These are phyloP conservation scores for Carcina quercana DNA, from an alignment of 2,888 invertebrate genomes.

Conservation along the genomic window DNA sequence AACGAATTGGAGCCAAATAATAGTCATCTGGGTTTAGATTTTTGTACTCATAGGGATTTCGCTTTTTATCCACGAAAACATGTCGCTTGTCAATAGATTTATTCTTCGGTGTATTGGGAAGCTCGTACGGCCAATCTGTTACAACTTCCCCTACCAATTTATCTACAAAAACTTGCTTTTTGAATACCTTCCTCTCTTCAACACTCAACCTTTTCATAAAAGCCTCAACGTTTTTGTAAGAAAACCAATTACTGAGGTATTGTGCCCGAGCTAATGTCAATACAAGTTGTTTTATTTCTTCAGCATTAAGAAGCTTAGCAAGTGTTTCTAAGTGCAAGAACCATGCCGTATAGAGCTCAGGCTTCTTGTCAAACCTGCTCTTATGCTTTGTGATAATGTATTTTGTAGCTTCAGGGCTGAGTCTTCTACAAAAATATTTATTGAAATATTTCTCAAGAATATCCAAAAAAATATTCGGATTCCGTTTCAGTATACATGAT, in stretches of 20 bases:
- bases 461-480: slow-evolving; percentile 24
- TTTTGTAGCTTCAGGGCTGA: slow-evolving; percentile 18
- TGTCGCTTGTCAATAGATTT: slow-evolving; percentile 2
- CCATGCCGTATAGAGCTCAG: slow-evolving; percentile 22
- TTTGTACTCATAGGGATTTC: not conserved
- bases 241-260: slow-evolving; percentile 19
- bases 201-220: slow-evolving; percentile 21
- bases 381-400: slow-evolving; percentile 20
- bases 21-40: not conserved
- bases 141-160: slow-evolving; percentile 17
- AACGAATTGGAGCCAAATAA: not conserved
- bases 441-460: slow-evolving; percentile 22
- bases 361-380: slow-evolving; percentile 19
- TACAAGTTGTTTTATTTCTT: slow-evolving; percentile 22
- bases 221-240: slow-evolving; percentile 22
- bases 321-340: slow-evolving; percentile 19
- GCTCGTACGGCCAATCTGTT: slow-evolving; percentile 26
- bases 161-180: slow-evolving; percentile 29
- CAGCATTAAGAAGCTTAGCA: slow-evolving; percentile 17
- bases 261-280: slow-evolving; percentile 19
- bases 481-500: slow-evolving; percentile 32
- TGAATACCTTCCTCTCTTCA: slow-evolving; percentile 19
- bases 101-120: slow-evolving; percentile 16
- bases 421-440: slow-evolving; percentile 2
- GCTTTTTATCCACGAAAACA: slow-evolving; percentile 21